phyloP scores from a whole-genome alignment of 2,888 invertebrate species.

The Phoronis australis region DNA sequence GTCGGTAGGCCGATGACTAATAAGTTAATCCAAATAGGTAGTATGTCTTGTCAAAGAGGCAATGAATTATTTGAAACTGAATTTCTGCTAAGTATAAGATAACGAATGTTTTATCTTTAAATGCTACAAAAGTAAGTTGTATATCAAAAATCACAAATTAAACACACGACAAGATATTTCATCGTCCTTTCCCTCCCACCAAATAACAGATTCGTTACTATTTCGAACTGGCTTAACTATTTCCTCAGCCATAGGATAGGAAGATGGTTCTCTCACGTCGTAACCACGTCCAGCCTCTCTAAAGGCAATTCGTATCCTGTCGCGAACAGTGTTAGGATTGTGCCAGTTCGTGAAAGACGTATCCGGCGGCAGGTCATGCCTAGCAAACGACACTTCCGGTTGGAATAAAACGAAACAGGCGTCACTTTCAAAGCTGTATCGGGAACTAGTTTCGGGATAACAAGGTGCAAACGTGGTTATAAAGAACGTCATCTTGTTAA shows the following conservation, averaged over 20 bases:
- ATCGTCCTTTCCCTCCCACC: too few relatives aligned
- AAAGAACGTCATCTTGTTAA: slow-evolving; percentile 36
- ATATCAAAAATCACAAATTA: too few relatives aligned
- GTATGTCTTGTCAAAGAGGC: too few relatives aligned
- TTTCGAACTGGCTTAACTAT: slow-evolving; percentile 27
- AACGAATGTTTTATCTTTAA: too few relatives aligned
- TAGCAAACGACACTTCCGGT: slow-evolving; percentile 42
- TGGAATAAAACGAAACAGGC: slow-evolving; percentile 37
- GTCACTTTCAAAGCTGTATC: slow-evolving; percentile 27
- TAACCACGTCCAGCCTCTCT: slow-evolving; percentile 32
- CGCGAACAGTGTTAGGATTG: slow-evolving; percentile 31
- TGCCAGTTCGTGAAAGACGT: slow-evolving; percentile 37
- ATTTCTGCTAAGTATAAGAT: too few relatives aligned
- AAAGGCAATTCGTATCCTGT: slow-evolving; percentile 36
- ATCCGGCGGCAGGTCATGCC: slow-evolving; percentile 36
- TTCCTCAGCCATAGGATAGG: slow-evolving; percentile 33
- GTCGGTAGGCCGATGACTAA: too few relatives aligned
- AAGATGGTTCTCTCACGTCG: slow-evolving; percentile 22
- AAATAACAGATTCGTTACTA: slow-evolving; percentile 19
- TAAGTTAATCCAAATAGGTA: too few relatives aligned
- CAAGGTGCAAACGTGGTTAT: slow-evolving; percentile 43
- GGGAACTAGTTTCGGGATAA: slow-evolving; percentile 31
- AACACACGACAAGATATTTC: too few relatives aligned
- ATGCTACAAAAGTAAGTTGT: too few relatives aligned
- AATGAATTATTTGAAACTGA: too few relatives aligned